Evolutionary conservation across 2,113 vertebrate genomes (phyloP), one percentile per base, ranked within the genome.

Genomic region (Caranx melampygus): DNA sequence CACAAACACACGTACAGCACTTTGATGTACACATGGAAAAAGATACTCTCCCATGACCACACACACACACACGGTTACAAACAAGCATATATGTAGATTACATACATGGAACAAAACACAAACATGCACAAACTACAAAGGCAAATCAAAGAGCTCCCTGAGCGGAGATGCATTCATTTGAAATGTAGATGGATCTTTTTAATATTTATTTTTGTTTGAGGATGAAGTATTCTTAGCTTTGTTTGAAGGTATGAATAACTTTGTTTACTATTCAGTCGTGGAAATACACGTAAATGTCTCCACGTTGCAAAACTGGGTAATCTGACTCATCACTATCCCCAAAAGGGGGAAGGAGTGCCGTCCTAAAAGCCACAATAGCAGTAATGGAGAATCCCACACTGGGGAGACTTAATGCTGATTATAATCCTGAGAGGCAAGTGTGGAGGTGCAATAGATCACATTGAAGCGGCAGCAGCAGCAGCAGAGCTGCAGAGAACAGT

Each of bases 211-310:
- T 57, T 66, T 35, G 21, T 75, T 77, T 72, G 20, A 42, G 20
- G 15, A 49, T 67, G 1, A 60, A 21, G 73, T 72, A 75, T 63
- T 40, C 52, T 31, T 37, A 33, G 14, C 47, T 66, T 57, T 60
- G 15, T 80, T 84, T 86, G 64, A 88, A 75, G 52, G 35, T 83
- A 75, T 88, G 63, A 75, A 88, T 90, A 82, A 67, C 68, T 79
- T 54, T 84, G 61, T 80, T 88, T 85, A 79, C 76, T 58, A 54
- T 44, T 49, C 7, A 21, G 74, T 57, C 52, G 58, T 52, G 78
- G 49, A 35, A 44, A 57, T 52, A 42, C 49, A n/a, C 15, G 21
- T 42, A 59, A 51, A 3, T 68, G 64, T 65, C 18, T 67, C 35
- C 13, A 42, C 72, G 44, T 62, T 51, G 44, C 31, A 51, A 60